Conservation (phyloP, 2,797 vertebrate species). For the Melopsittacus undulatus region DNA sequence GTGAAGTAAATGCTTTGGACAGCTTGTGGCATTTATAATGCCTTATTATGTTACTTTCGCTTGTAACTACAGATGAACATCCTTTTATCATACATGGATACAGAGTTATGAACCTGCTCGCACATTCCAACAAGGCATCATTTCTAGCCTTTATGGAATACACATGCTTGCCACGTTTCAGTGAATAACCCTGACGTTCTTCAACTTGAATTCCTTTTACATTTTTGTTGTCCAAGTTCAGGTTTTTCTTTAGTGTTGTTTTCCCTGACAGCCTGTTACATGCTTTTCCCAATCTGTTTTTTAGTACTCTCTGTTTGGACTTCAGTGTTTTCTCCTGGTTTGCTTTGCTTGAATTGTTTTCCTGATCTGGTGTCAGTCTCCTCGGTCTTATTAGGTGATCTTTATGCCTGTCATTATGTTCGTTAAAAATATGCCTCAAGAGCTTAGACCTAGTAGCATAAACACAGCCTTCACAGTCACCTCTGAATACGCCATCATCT, state of each 20-base stretch:
- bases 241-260: conserved; percentile 74
- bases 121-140: conserved; percentile 90
- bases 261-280: conserved; percentile 81
- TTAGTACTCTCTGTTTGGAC: conserved; percentile 75
- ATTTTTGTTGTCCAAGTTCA: conserved; percentile 66
- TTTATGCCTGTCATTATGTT: conserved; percentile 92
- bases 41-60: conserved; percentile 90
- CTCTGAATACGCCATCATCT: conserved; percentile 85
- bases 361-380: conserved; percentile 81
- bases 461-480: conserved; percentile 92
- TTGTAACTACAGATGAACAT: conserved; percentile 90
- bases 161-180: conserved; percentile 79
- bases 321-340: conserved; percentile 80
- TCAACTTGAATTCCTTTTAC: conserved; percentile 82
- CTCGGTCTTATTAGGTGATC: conserved; percentile 86
- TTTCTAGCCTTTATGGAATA: conserved; percentile 90
- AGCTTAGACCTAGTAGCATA: conserved; percentile 96
- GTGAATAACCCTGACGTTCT: conserved; percentile 80
- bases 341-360: conserved; percentile 80
- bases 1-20: conserved; percentile 90
- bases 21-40: conserved; percentile 96
- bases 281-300: conserved; percentile 82
- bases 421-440: conserved; percentile 92
- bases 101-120: conserved; percentile 85
- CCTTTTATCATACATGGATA: conserved; percentile 98